phyloP scores from a whole-genome alignment of 2,888 invertebrate genomes.

The Ligdia adustata region DNA sequence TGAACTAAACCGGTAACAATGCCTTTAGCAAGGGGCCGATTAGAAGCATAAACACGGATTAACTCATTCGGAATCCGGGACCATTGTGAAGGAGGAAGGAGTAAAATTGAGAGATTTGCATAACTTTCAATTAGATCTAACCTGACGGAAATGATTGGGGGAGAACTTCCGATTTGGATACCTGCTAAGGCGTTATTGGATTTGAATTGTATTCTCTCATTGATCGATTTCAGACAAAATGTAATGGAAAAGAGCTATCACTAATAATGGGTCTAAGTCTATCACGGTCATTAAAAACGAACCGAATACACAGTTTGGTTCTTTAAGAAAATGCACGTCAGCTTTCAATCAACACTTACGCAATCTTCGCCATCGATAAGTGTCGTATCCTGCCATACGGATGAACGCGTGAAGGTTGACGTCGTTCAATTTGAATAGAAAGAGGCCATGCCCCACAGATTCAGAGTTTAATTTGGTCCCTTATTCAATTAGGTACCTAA shows the following conservation, averaged over 20 bases:
- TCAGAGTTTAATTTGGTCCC: conserved; percentile 76
- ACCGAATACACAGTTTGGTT: too few relatives aligned
- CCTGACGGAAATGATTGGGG: conserved; percentile 78
- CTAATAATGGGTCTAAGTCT: too few relatives aligned
- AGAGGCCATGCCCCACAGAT: conserved; percentile 67
- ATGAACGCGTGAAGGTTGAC: conserved; percentile 54
- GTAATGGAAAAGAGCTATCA: too few relatives aligned
- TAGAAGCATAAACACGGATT: conserved; percentile 83
- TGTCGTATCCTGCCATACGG: conserved; percentile 53
- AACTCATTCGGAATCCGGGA: conserved; percentile 80
- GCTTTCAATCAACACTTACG: conserved; percentile 54
- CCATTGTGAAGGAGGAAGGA: conserved; percentile 83
- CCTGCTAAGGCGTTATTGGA: conserved; percentile 41
- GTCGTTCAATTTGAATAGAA: conserved; percentile 79
- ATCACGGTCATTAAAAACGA: too few relatives aligned
- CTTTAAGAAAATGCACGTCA: conserved; percentile 32
- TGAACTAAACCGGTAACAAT: conserved; percentile 77
- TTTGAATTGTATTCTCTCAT: conserved; percentile 20
- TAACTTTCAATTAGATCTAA: conserved; percentile 83
- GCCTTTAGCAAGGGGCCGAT: conserved; percentile 78
- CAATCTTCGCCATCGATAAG: conserved; percentile 60
- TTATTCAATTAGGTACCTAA: conserved; percentile 78
- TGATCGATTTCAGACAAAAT: too few relatives aligned
- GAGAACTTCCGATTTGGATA: conserved; percentile 63
- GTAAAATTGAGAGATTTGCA: conserved; percentile 82